These are phyloP conservation scores for Harmothoe impar DNA, from an alignment of 2,888 invertebrate genomes.

Conservation along the genomic window DNA sequence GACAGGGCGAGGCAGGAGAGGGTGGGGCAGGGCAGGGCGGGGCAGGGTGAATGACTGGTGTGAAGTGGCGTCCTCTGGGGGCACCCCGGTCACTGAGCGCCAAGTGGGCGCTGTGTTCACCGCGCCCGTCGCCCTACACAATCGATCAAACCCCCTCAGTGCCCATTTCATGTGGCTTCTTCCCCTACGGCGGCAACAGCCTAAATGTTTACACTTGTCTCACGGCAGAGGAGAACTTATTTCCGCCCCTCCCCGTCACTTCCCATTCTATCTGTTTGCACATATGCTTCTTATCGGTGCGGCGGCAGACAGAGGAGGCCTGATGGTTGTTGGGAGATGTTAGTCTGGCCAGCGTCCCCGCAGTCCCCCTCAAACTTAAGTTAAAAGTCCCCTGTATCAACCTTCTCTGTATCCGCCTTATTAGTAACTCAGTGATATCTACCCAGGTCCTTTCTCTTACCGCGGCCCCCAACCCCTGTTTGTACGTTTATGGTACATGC, in stretches of 20 bases:
- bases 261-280: background rate
- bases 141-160: background rate
- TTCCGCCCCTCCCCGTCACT: background rate
- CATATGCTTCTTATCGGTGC: background rate
- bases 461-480: too few species aligned
- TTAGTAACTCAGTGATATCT: too few species aligned
- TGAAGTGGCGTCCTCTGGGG: background rate
- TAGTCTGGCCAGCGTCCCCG: too few species aligned
- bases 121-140: background rate
- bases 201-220: constrained; percentile 31
- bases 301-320: background rate
- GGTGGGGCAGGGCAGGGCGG: too few species aligned
- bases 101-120: background rate
- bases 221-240: background rate
- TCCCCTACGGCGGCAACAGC: background rate
- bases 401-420: too few species aligned
- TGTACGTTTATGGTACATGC: too few species aligned
- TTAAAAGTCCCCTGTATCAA: too few species aligned
- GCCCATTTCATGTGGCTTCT: background rate
- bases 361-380: too few species aligned
- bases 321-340: too few species aligned
- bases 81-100: background rate
- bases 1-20: background rate
- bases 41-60: background rate
- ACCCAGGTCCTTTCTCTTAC: too few species aligned